Evolutionary conservation across 2,113 vertebrate species (phyloP).

Genomic region (Cygnus buccinator): DNA sequence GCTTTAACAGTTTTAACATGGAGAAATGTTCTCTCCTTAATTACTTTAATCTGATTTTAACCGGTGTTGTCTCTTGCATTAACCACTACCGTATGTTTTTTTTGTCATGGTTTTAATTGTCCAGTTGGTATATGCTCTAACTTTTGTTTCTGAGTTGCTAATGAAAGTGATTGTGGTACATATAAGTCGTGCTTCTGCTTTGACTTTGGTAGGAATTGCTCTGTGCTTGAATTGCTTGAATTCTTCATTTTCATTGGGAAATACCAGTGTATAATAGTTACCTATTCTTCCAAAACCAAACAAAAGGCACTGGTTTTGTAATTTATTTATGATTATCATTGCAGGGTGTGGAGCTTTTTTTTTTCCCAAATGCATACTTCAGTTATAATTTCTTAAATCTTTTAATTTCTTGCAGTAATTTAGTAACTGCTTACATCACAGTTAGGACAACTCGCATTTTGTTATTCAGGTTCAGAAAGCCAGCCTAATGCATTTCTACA

Average conservation of each 20-base stretch:
- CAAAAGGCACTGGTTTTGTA: slow-evolving; percentile 6
- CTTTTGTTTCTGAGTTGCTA: slow-evolving; percentile 21
- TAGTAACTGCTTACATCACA: not conserved
- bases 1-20: not conserved
- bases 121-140: not conserved
- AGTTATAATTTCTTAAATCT: not conserved
- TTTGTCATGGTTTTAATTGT: not conserved
- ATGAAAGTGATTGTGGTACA: slow-evolving; percentile 14
- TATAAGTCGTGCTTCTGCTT: not conserved
- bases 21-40: not conserved
- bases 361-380: not conserved
- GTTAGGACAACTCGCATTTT: not conserved
- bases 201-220: not conserved
- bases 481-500: not conserved
- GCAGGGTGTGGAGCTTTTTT: not conserved
- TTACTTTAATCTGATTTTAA: slow-evolving; percentile 5
- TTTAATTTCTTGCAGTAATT: not conserved
- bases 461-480: not conserved
- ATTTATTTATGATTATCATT: slow-evolving; percentile 5
- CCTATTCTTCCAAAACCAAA: slow-evolving; percentile 29
- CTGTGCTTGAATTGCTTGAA: slow-evolving; percentile 23
- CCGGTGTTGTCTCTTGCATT: not conserved
- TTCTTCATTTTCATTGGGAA: slow-evolving; percentile 12
- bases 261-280: not conserved
- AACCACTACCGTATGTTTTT: not conserved